Percentiles rank a stretch among this genome's conserved stretches.
These are phyloP conservation scores for Notothenia coriiceps DNA, from an alignment of 2,113 vertebrate species.

Conservation along the genomic window DNA sequence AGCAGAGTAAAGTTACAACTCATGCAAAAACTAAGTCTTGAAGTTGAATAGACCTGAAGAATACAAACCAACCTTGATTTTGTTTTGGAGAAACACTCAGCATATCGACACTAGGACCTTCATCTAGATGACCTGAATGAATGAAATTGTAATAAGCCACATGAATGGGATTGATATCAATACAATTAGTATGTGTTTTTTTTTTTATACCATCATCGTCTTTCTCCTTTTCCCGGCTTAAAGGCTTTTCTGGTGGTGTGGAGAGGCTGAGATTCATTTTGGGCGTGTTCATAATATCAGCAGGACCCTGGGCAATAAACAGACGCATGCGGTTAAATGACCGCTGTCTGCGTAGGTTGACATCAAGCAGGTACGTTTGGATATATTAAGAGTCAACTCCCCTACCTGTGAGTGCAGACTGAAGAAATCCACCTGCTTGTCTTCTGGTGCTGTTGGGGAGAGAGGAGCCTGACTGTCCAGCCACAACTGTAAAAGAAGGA, in stretches of 20 bases:
- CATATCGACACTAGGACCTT: slow-evolving; percentile 90
- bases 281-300: slow-evolving; percentile 61
- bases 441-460: slow-evolving; percentile 83
- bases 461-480: slow-evolving; percentile 86
- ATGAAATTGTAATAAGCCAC: background rate
- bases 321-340: background rate
- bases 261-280: slow-evolving; percentile 65
- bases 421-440: slow-evolving; percentile 95
- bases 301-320: slow-evolving; percentile 25
- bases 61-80: slow-evolving; percentile 82
- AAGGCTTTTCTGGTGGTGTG: slow-evolving; percentile 30
- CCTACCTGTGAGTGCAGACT: slow-evolving; percentile 86
- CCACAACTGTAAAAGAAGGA: slow-evolving; percentile 87
- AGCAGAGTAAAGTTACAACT: background rate
- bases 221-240: slow-evolving; percentile 31
- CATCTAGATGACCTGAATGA: slow-evolving; percentile 82
- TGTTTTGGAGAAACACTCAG: slow-evolving; percentile 89
- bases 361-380: too few species aligned
- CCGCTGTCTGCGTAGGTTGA: background rate
- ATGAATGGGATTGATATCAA: background rate
- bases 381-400: background rate
- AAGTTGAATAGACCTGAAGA: background rate
- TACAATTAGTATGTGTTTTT: background rate
- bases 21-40: background rate
- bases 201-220: slow-evolving; percentile 65